Evolutionary conservation across 1,140 invertebrate genomes (phyloP), one percentile per base, ranked within the genome.

Genomic region (Trypoxylus dichotomus): DNA sequence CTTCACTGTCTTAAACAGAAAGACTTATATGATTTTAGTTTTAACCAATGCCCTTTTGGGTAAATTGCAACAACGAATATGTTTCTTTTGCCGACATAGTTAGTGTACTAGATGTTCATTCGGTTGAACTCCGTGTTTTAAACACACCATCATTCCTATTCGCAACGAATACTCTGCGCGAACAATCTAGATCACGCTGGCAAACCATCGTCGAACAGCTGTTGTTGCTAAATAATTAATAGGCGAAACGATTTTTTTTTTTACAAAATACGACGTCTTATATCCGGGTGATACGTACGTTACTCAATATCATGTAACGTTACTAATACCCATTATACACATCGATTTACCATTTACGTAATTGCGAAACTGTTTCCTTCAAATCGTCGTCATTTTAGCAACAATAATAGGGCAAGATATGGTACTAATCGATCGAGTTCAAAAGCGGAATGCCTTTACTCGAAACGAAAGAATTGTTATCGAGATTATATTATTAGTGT

Each of bases 171-270:
- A 27, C 11, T 68, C 60, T 5, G 11, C 47, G 47, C 19, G 27
- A n/a, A 25, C 24, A 27, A 68, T 68, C 60, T 68, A 68, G 60
- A 27, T 68, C 15, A 15, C 7, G 11, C 25, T 68, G 24, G 21
- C 27, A 68, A 68, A 68, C 7, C 21, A 68, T 27, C 60, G 60
- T 21, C 15, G 27, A 68, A 68, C 60, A 68, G 60, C 21, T 68
- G 60, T 68, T 68, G 60, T 68, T 68, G 60, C 60, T 68, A 68
- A 68, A 68, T 68, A 68, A 68, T 68, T 68, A 68, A 68, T 68
- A 54, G 10, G 60, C 25, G 60, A 68, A 68, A 68, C 60, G 60
- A 25, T 68, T 68, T 68, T 63, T 58, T n/a, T 21, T 47, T 54
- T 54, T 54, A 54, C n/a, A 54, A 54, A 68, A 68, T 11, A 68